Percentiles rank a stretch among this genome's conserved stretches.
Evolutionary conservation across 2,888 invertebrate genomes (phyloP).

Genomic region (Athalia circularis): DNA sequence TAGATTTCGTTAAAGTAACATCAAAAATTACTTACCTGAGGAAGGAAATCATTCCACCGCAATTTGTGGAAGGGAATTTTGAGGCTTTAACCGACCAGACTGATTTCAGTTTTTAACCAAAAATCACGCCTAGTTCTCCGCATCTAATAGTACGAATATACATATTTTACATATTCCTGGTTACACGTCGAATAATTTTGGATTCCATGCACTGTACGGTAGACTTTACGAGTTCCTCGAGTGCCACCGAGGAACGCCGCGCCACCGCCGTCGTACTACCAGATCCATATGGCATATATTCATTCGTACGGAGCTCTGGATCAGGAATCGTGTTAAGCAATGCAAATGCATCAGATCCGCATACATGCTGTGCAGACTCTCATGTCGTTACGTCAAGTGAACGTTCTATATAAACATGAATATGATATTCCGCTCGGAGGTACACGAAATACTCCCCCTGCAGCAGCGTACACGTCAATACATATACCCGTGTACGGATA

Average conservation of each 20-base stretch:
- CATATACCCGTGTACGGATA: not conserved
- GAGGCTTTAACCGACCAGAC: no score
- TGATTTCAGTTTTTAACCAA: constrained; percentile 35
- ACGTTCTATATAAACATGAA: constrained; percentile 33
- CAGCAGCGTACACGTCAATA: no score
- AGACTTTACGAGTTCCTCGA: constrained; percentile 28
- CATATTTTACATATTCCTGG: not conserved
- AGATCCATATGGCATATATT: not conserved
- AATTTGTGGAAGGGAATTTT: no score
- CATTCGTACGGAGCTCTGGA: constrained; percentile 14
- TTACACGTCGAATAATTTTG: constrained; percentile 16
- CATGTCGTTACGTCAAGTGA: constrained; percentile 27
- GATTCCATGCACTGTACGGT: not conserved
- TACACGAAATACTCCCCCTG: constrained; percentile 12
- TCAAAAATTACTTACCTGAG: no score
- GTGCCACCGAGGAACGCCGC: constrained; percentile 18
- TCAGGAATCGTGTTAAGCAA: constrained; percentile 41
- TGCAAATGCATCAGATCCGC: constrained; percentile 35
- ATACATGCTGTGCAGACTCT: not conserved
- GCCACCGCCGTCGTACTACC: no score
- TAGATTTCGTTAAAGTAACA: no score
- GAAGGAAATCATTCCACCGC: no score
- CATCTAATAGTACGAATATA: not conserved
- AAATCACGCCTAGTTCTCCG: not conserved
- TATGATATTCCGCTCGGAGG: constrained; percentile 33